These are phyloP conservation scores for Sarcophaga peregrina DNA, from an alignment of 1,140 invertebrate genomes.

Conservation along the genomic window DNA sequence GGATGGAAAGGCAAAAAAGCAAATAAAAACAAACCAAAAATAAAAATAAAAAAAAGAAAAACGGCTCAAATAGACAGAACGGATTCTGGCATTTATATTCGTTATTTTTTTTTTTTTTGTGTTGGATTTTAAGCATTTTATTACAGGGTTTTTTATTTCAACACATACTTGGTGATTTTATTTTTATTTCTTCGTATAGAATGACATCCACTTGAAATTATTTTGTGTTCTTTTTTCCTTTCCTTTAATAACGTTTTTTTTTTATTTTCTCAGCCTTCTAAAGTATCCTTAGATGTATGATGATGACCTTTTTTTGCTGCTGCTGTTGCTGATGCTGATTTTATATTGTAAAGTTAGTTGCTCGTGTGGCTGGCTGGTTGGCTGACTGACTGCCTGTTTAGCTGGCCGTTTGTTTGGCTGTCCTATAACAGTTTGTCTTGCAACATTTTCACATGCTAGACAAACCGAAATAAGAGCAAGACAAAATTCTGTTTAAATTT, in stretches of 20 bases:
- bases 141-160: background rate
- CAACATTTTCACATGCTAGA: slow-evolving; percentile 3
- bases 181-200: background rate
- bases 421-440: background rate
- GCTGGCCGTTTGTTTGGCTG: background rate
- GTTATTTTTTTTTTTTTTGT: too few species aligned
- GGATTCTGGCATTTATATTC: too few species aligned
- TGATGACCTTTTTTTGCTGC: slow-evolving; percentile 1
- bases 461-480: too few species aligned
- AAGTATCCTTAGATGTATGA: background rate
- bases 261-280: background rate
- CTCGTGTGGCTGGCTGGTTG: background rate
- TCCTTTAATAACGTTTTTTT: too few species aligned
- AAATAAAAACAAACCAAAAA: too few species aligned
- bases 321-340: too few species aligned
- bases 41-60: too few species aligned
- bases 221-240: slow-evolving; percentile 5
- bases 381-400: background rate
- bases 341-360: background rate
- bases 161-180: slow-evolving; percentile 5
- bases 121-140: too few species aligned
- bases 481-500: slow-evolving; percentile 24
- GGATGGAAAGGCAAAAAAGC: background rate
- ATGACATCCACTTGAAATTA: slow-evolving; percentile 23
- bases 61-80: too few species aligned